Evolutionary conservation across 2,113 vertebrate genomes (phyloP).

Genomic region (Irena cyanogastra): DNA sequence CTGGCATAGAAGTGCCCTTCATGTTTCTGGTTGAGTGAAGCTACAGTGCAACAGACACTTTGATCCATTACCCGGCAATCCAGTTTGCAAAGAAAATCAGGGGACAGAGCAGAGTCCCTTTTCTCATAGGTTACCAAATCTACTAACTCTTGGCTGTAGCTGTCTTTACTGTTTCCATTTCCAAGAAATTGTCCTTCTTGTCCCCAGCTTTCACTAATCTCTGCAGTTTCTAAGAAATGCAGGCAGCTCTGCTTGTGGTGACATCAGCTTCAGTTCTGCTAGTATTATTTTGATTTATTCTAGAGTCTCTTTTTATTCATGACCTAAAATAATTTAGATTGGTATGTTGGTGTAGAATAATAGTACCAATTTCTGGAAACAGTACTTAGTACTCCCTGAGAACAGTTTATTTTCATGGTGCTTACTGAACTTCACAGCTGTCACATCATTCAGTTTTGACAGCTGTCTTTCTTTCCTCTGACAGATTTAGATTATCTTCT

Average conservation of each 20-base stretch:
- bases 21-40: conserved; percentile 32
- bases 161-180: background rate
- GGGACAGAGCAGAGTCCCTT: background rate
- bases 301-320: background rate
- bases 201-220: background rate
- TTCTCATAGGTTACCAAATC: background rate
- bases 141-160: background rate
- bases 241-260: background rate
- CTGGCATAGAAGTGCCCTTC: background rate
- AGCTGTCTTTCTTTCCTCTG: background rate
- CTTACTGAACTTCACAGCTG: background rate
- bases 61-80: background rate
- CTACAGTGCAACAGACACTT: background rate
- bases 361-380: background rate
- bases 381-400: background rate
- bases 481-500: background rate
- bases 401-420: background rate
- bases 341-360: background rate
- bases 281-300: background rate
- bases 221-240: background rate
- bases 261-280: background rate
- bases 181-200: background rate
- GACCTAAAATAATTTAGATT: background rate
- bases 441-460: background rate
- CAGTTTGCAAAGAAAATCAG: background rate